Evolutionary conservation across 1,140 invertebrate genomes (phyloP), one percentile per base, ranked within the genome.

Genomic region (Gryllus bimaculatus): DNA sequence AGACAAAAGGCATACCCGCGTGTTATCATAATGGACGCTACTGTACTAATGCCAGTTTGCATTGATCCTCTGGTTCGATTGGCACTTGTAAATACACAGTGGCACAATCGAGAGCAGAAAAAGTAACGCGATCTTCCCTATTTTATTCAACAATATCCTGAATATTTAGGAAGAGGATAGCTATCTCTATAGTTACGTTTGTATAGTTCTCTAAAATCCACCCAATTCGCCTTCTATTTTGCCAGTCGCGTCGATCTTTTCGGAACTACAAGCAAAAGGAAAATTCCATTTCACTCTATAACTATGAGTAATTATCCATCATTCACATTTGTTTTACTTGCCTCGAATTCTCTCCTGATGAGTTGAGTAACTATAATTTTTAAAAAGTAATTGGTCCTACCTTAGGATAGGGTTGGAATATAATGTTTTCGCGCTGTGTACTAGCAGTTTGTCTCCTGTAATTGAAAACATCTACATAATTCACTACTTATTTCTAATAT

Each of bases 11-110:
- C 81, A 85, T 83, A 48, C 82, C n/a, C n/a, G 66, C 8, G 81
- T 82, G 78, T 82, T 87, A 78, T 87, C 82, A 74, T 79, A 87
- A 66, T 83, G 82, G 6, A 83, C 83, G 8, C 82, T 78, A 54
- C 80, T 83, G 84, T 84, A 0, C 82, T 81, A 80, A 89, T 0
- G 87, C 86, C 0, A 88, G 88, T 82, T 89, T 89, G 8, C 84
- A 81, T 21, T 77, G 82, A 80, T 85, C 84, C 15, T 84, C 77
- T 82, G 81, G 74, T 13, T n/a, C 15, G 8, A 77, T 15, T 20
- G 74, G 75, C 10, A 81, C 79, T 26, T 76, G 82, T 20, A 74
- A 85, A 80, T 84, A 87, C 2, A 87, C 87, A 47, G 81, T 82
- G 0, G 76, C 78, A 6, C 86, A 75, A 81, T 88, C 85, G 0